These are phyloP conservation scores for Drosophila ficusphila DNA, from an alignment of 1,140 invertebrate genomes.

Conservation along the genomic window DNA sequence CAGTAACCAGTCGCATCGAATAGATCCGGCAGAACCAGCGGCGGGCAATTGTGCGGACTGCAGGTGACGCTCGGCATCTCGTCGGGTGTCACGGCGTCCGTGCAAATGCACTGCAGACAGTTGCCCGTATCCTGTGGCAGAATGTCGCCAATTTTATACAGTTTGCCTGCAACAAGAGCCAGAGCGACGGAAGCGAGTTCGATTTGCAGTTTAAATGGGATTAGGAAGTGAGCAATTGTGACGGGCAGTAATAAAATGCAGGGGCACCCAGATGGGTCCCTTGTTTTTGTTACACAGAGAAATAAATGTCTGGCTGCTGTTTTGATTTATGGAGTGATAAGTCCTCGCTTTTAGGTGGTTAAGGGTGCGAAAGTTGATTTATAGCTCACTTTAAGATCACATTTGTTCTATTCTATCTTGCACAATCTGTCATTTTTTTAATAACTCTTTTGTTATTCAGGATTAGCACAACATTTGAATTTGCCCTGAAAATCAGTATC, in stretches of 20 bases:
- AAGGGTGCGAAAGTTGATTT: too few relatives aligned
- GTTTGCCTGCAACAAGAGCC: slow-evolving; percentile 84
- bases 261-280: background rate
- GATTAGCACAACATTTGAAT: too few relatives aligned
- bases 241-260: slow-evolving; percentile 1
- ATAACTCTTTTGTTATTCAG: too few relatives aligned
- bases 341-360: too few relatives aligned
- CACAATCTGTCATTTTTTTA: too few relatives aligned
- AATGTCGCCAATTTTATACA: slow-evolving; percentile 87
- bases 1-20: slow-evolving; percentile 84
- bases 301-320: background rate
- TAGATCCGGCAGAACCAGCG: slow-evolving; percentile 83
- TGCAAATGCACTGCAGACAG: slow-evolving; percentile 88
- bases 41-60: slow-evolving; percentile 87
- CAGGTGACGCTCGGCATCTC: slow-evolving; percentile 88
- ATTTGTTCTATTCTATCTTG: too few relatives aligned
- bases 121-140: slow-evolving; percentile 89
- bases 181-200: slow-evolving; percentile 26
- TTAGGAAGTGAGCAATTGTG: slow-evolving; percentile 36
- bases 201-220: slow-evolving; percentile 35
- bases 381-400: too few relatives aligned
- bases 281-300: slow-evolving; percentile 6
- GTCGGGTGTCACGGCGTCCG: slow-evolving; percentile 83
- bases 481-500: too few relatives aligned
- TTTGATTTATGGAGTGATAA: too few relatives aligned